Conservation (phyloP, 2,797 vertebrate genomes). For the Falco rusticolus region DNA sequence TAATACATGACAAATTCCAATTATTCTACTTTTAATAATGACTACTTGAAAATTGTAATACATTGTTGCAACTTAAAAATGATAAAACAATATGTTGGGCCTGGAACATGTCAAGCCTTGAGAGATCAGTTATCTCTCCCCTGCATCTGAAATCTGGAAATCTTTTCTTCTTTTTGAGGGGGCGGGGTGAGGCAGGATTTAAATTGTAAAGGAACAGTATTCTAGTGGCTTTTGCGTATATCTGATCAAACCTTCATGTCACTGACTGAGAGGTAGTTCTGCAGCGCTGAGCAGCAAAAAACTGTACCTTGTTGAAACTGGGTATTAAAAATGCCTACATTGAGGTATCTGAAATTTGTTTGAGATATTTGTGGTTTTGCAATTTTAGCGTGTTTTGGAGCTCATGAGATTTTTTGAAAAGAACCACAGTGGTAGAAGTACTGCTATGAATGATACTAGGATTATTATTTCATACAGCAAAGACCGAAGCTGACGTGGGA, state of each 20-base stretch:
- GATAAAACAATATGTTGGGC: neutral
- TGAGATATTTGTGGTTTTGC: neutral
- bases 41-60: neutral
- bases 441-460: neutral
- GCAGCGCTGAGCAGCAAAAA: neutral
- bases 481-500: neutral
- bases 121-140: neutral
- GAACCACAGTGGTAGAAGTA: neutral
- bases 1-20: neutral
- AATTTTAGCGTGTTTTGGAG: neutral
- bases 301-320: neutral
- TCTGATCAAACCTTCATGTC: neutral
- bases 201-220: neutral
- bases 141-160: neutral
- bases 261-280: neutral
- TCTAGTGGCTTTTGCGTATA: neutral
- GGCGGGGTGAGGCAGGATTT: neutral
- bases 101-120: neutral
- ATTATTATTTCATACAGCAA: neutral
- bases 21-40: neutral
- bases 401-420: neutral
- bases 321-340: neutral
- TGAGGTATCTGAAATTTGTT: neutral
- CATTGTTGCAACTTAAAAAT: neutral
- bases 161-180: fast-evolving